Base-by-base conservation (phyloP, 2,113 vertebrate species). In the Phaethon lepturus region DNA sequence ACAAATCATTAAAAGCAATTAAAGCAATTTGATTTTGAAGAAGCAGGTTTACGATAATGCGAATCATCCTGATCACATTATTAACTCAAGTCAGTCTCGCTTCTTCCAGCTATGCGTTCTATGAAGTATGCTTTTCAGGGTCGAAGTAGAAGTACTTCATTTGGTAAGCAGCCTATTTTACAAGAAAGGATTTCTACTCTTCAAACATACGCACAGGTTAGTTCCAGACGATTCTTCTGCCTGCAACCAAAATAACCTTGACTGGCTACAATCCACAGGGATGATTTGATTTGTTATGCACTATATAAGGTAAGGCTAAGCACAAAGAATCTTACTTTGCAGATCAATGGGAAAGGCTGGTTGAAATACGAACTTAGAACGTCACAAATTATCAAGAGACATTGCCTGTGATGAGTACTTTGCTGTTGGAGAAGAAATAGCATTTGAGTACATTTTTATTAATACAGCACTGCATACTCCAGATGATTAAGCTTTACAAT, bases 1-100 rank as follows among this genome's bases (percentile, higher is more conserved):
- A 86, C 75, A 86, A 88, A 60, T 40, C 56, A 92, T 90, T 92
- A 88, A 90, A 86, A 63, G 38, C 35, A 92, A 76, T 82, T 88
- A 90, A 90, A 88, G 28, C 56, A 88, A 96, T 86, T 25, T 63
- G 50, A 84, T 80, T 63, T 62, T 11, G 5, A 81, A 94, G 31
- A 77, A 94, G 72, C 47, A 63, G 55, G 44, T 84, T 94, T 77
- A 81, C 0, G 0, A 44, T 29, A 94, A 90, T 33, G 42, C 29
- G 95, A 92, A 72, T 90, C 40, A 88, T 42, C 45, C 73, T 58
- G 42, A 89, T 82, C 29, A 59, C 0, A 0, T 50, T 47, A 38
- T 25, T 72, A 86, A 75, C 38, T 75, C n/a, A 38, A 14, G 6
- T 19, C 33, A 73, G n/a, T 13, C 55, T 77, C 59, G 42, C 13